Percentiles rank a stretch among this genome's conserved stretches.
Evolutionary conservation across 2,888 invertebrate species (phyloP).

Genomic region (Aphidoletes aphidimyza): DNA sequence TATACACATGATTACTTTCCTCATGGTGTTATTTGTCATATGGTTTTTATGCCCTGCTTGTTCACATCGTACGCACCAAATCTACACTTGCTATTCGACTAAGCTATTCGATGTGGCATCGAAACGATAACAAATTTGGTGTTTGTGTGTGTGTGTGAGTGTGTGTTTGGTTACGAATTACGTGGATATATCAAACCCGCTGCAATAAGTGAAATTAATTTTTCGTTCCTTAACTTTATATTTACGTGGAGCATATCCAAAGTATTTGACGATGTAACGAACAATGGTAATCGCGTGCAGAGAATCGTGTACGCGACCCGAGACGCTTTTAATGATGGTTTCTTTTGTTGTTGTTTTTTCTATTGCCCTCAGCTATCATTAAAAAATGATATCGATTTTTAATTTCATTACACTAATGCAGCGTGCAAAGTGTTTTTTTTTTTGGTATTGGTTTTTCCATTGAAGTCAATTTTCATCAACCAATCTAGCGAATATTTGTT

Average conservation of each 20-base stretch:
- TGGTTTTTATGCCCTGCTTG: background rate
- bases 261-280: background rate
- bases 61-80: background rate
- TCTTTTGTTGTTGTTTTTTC: background rate
- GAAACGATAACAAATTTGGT: background rate
- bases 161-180: background rate
- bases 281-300: background rate
- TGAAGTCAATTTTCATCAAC: too few relatives aligned
- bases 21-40: background rate
- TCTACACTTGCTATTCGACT: background rate
- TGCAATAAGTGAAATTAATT: background rate
- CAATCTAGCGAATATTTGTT: background rate
- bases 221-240: background rate
- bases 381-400: background rate
- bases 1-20: background rate
- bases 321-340: background rate
- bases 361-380: background rate
- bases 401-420: background rate
- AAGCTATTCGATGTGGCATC: too few relatives aligned
- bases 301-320: background rate
- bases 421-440: background rate
- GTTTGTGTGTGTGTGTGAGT: too few relatives aligned
- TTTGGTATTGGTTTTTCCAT: background rate
- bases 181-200: background rate
- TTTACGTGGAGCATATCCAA: background rate